phyloP scores from a whole-genome alignment of 2,797 vertebrate species.

The Poeciliopsis infans region DNA sequence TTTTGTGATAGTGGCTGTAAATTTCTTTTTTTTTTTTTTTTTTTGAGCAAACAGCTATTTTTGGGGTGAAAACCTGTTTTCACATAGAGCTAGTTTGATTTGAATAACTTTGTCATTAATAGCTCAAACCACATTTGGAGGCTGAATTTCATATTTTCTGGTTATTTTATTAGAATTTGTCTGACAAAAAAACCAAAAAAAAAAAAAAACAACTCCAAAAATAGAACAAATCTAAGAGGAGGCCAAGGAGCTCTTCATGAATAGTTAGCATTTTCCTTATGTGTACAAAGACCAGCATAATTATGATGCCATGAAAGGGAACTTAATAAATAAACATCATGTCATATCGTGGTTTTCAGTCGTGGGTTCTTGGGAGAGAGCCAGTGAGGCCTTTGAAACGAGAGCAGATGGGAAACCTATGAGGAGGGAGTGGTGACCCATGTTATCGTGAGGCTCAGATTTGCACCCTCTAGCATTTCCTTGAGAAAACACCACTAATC shows the following conservation, averaged over 20 bases:
- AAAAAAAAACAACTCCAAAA: background rate
- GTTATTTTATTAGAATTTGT: background rate
- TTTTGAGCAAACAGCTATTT: too few species aligned
- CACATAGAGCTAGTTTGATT: too few species aligned
- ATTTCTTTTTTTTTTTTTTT: too few species aligned
- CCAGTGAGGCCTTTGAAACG: background rate
- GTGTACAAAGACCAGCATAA: background rate
- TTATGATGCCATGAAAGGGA: background rate
- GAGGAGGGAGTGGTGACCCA: slow-evolving; percentile 33
- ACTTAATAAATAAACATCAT: background rate
- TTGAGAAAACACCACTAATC: slow-evolving; percentile 57
- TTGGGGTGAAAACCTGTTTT: too few species aligned
- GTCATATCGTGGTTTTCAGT: background rate
- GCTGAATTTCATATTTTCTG: background rate
- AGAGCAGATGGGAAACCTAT: background rate
- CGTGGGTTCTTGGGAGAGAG: slow-evolving; percentile 12
- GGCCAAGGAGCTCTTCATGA: background rate
- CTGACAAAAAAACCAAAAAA: background rate
- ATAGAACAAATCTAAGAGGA: background rate
- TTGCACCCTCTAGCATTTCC: slow-evolving; percentile 42
- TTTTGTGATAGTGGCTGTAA: too few species aligned
- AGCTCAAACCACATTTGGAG: background rate
- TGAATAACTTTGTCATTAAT: too few species aligned
- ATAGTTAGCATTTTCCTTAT: background rate
- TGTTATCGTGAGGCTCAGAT: slow-evolving; percentile 38